A percentile compares a stretch with the other conserved stretches of the same genome.
phyloP scores from a whole-genome alignment of 2,797 vertebrate genomes.

The Sphaeramia orbicularis region DNA sequence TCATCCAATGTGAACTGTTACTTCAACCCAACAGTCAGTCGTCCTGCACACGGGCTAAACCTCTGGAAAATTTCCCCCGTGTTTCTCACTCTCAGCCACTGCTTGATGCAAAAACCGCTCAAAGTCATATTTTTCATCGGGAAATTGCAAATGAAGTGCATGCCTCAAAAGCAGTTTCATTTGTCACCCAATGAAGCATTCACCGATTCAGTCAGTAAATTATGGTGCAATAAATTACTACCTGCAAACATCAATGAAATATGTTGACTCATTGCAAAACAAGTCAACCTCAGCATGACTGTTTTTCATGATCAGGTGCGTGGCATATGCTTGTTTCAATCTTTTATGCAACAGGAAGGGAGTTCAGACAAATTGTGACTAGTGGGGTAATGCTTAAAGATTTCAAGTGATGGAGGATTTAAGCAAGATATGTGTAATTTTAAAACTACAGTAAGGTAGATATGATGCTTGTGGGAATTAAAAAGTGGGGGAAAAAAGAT shows the following conservation, averaged over 20 bases:
- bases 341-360: slow-evolving; percentile 65
- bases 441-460: neutral
- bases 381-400: slow-evolving; percentile 24
- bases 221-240: slow-evolving; percentile 75
- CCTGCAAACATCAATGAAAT: slow-evolving; percentile 74
- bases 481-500: slow-evolving; percentile 31
- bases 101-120: slow-evolving; percentile 47
- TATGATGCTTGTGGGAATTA: slow-evolving; percentile 58
- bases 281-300: slow-evolving; percentile 65
- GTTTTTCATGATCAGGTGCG: slow-evolving; percentile 61
- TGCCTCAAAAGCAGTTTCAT: slow-evolving; percentile 71
- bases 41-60: slow-evolving; percentile 25
- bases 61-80: slow-evolving; percentile 34
- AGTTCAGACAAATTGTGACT: slow-evolving; percentile 32
- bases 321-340: slow-evolving; percentile 58
- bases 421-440: slow-evolving; percentile 22
- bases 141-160: slow-evolving; percentile 75
- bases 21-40: slow-evolving; percentile 12
- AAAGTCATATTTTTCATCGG: slow-evolving; percentile 65
- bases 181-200: slow-evolving; percentile 75
- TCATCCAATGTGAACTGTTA: neutral
- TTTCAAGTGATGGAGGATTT: slow-evolving; percentile 8
- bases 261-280: slow-evolving; percentile 70
- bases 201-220: slow-evolving; percentile 70
- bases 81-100: slow-evolving; percentile 26